Evolutionary conservation across 1,140 invertebrate genomes (phyloP), one percentile per base, ranked within the genome.

Genomic region (Linepithema humile): DNA sequence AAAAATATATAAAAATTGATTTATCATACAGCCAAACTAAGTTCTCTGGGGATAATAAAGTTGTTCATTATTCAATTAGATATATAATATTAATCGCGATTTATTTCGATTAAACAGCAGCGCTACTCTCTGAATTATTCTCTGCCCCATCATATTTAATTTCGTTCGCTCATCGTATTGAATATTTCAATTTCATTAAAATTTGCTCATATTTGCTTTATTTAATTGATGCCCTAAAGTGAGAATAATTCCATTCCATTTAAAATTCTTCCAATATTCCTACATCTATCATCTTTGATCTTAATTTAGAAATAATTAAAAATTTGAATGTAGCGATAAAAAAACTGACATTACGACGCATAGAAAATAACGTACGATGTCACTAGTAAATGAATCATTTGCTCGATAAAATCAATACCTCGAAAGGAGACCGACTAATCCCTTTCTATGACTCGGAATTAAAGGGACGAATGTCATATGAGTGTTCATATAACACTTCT

Each of bases 321-420:
- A 3, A 4, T 6, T 55, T 55, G 9, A n/a, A 1, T 0, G 12
- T 32, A 12, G 29, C 40, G 5, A 6, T 6, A 1, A 23, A 32
- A 70, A 78, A 65, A 17, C 35, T 40, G 45, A 43, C 72, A 74
- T 43, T 9, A 15, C 10, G 35, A 53, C 4, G 4, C 45, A 40
- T 0, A 2, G 2, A 45, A 48, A 23, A 9, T 26, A 12, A 23
- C 32, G 20, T 23, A 6, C 48, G 55, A 53, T 9, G 26, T 29
- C 32, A 4, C 43, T 45, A 45, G 38, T 78, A 69, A 70, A 43
- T 70, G 35, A 80, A 55, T 80, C 26, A 80, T 80, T 50, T 80
- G 26, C 64, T 69, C 38, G 48, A 80, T 80, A 70, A 80, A 80
- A 80, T 80, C 65, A 32, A 43, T 80, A 70, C 6, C 35, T 40